Evolutionary conservation across 2,888 invertebrate species (phyloP), one percentile per base, ranked within the genome.

Genomic region (Lasioglossum marginatum): DNA sequence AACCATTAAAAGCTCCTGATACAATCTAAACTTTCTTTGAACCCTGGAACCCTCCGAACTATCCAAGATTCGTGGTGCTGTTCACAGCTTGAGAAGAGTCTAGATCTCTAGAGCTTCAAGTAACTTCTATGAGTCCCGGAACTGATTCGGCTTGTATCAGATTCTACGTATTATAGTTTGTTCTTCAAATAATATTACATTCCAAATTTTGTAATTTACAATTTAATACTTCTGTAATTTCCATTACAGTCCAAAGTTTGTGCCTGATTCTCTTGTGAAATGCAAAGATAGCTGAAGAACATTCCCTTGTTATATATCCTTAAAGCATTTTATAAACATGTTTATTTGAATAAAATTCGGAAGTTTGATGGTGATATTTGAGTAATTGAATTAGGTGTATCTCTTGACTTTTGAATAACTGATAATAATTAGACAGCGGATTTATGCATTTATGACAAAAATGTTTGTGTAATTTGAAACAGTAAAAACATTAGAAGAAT

Each of bases 21-120:
- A 66, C 66, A 66, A 31, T 66, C 66, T 34, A 66, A 66, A 66
- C 66, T 66, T 66, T 34, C 66, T 34, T 66, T 66, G 66, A 66
- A 16, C 66, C 16, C 16, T 34, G 19, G 19, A 66, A 66, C 34
- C 34, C 34, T 34, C 34, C 19, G 19, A 66, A 66, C 66, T 66
- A 34, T 34, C 34, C 66, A 34, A 34, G 66, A 66, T 66, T 31
- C 60, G 60, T 60, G 34, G 34, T 19, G 19, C 66, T 34, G 34
- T 34, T 34, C 34, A 3, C 19, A 66, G 66, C 34, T 66, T 16
- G 34, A 10, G 19, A 19, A 14, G 12, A 16, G 31, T 66, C 8
- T 19, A 31, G 66, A 66, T 2, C 31, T 34, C 6, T 34, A 19
- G 66, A 66, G 34, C 8, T 16, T 8, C 34, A 16, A 16, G 34